These are phyloP conservation scores for Drosophila glabriapex DNA, from an alignment of 2,888 invertebrate species.

Conservation along the genomic window DNA sequence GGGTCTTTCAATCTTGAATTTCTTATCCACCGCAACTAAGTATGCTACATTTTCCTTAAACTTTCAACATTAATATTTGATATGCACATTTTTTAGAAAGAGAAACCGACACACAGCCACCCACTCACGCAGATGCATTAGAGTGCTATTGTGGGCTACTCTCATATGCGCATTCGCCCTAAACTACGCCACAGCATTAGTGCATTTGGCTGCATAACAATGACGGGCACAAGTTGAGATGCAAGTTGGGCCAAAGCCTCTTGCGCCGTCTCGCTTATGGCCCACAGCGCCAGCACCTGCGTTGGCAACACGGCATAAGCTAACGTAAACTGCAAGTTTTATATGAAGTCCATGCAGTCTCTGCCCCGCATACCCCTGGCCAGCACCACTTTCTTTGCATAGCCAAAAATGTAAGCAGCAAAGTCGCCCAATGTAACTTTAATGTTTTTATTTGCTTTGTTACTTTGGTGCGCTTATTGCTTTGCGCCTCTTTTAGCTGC, in stretches of 20 bases:
- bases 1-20: not conserved
- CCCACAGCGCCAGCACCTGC: conserved; percentile 4
- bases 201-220: conserved; percentile 62
- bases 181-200: conserved; percentile 66
- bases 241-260: conserved; percentile 22
- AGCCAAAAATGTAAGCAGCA: conserved; percentile 56
- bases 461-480: conserved; percentile 67
- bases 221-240: conserved; percentile 36
- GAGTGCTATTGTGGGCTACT: conserved; percentile 22
- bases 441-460: conserved; percentile 72
- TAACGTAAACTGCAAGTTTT: conserved; percentile 55
- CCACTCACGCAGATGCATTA: conserved; percentile 8
- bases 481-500: conserved; percentile 37
- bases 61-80: conserved; percentile 55
- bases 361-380: not conserved
- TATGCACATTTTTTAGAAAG: conserved; percentile 23
- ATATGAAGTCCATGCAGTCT: conserved; percentile 39
- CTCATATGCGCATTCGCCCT: conserved; percentile 30
- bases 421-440: conserved; percentile 69
- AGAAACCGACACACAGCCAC: conserved; percentile 6
- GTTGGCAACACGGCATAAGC: conserved; percentile 25
- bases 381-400: conserved; percentile 35
- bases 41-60: conserved; percentile 9
- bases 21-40: not conserved
- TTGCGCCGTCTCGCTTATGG: conserved; percentile 30